Evolutionary conservation across 2,888 invertebrate species (phyloP).

Genomic region (Trypoxylon attenuatum): DNA sequence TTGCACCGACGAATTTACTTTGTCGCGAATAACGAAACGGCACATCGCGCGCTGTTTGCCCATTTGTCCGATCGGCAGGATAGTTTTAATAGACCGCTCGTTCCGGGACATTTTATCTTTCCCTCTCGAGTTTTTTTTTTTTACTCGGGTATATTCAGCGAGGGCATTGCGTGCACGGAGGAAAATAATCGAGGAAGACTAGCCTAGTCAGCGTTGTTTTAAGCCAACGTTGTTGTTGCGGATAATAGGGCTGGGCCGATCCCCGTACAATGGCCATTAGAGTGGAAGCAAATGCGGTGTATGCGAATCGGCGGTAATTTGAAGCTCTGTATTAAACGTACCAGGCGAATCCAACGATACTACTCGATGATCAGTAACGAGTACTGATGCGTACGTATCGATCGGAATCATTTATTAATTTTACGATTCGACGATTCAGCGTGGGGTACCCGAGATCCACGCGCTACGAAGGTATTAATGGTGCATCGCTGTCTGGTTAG

Average conservation of each 20-base stretch:
- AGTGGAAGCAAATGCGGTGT: slow-evolving; percentile 19
- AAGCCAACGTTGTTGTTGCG: not conserved
- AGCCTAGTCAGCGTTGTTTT: slow-evolving; percentile 3
- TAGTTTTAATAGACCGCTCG: not conserved
- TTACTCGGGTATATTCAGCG: not conserved
- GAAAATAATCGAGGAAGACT: not conserved
- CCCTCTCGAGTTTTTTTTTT: not conserved
- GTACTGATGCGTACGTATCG: slow-evolving; percentile 37
- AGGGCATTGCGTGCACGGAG: not conserved
- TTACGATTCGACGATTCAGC: slow-evolving; percentile 53
- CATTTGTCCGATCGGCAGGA: not conserved
- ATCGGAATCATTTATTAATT: slow-evolving; percentile 55
- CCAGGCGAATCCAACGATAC: not conserved
- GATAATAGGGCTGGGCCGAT: slow-evolving; percentile 16
- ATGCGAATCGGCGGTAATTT: slow-evolving; percentile 34
- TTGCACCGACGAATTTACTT: not conserved
- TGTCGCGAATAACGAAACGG: not conserved
- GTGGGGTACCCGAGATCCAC: slow-evolving; percentile 41
- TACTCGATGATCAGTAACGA: slow-evolving; percentile 32
- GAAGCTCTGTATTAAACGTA: slow-evolving; percentile 35
- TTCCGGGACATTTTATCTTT: not conserved
- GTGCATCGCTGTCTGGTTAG: not conserved
- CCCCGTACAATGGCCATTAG: slow-evolving; percentile 26
- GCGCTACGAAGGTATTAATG: slow-evolving; percentile 19
- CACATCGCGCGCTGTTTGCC: not conserved